Conservation (phyloP, 1,140 invertebrate genomes). For the Berghia stephanieae region DNA sequence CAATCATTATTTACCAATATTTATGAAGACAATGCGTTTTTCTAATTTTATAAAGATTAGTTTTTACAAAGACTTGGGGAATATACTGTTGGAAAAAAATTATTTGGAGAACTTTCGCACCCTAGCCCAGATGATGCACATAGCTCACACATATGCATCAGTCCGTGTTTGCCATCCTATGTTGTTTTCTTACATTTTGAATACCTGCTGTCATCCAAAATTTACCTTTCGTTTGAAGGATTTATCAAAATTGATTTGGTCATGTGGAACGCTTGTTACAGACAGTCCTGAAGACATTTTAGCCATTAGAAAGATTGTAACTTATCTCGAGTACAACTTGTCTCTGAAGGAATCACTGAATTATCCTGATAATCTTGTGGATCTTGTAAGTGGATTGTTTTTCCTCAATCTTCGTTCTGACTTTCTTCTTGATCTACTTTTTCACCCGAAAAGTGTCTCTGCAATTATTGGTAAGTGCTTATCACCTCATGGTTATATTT, state of each 20-base stretch:
- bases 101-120: not conserved
- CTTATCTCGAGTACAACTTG: not conserved
- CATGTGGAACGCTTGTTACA: conserved; percentile 31
- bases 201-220: not conserved
- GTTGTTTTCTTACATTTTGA: not conserved
- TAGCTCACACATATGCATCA: conserved; percentile 25
- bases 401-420: conserved; percentile 17
- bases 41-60: conserved; percentile 30
- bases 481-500: no score
- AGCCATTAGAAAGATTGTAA: not conserved
- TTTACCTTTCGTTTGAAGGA: not conserved
- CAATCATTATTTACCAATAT: not conserved
- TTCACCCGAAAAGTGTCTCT: conserved; percentile 14
- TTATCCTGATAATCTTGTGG: conserved; percentile 22
- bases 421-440: not conserved
- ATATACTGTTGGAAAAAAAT: not conserved
- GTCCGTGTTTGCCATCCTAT: conserved; percentile 21
- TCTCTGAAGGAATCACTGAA: not conserved
- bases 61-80: conserved; percentile 23
- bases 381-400: conserved; percentile 15
- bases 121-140: conserved; percentile 16
- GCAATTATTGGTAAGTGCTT: conserved; percentile 4
- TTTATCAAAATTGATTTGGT: conserved; percentile 25
- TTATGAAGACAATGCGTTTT: conserved; percentile 26
- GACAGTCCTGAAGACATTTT: not conserved